These are phyloP conservation scores for Catharus bicknelli DNA, from an alignment of 2,113 vertebrate genomes.

Conservation along the genomic window DNA sequence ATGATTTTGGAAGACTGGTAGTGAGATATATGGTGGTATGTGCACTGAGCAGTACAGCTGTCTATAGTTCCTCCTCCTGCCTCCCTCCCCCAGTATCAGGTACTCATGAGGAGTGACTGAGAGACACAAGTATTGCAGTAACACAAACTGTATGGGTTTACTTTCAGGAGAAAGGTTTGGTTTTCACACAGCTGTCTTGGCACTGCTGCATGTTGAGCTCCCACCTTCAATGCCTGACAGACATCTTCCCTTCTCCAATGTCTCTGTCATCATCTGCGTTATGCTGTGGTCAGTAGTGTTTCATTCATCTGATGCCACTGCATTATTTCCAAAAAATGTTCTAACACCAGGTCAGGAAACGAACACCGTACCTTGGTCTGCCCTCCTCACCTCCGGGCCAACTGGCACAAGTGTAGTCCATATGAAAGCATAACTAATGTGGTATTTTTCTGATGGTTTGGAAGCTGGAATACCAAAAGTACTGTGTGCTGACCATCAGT, in stretches of 20 bases:
- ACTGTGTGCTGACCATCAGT: not conserved
- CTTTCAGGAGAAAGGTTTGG: constrained; percentile 22
- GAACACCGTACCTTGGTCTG: not conserved
- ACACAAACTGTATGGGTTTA: not conserved
- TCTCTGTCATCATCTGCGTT: not conserved
- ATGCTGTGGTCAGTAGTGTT: not conserved
- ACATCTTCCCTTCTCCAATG: not conserved
- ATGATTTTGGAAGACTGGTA: not conserved
- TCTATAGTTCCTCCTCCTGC: not conserved
- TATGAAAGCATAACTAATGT: not conserved
- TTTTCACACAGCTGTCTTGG: not conserved
- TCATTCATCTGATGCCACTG: not conserved
- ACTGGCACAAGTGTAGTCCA: not conserved
- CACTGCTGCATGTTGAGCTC: not conserved
- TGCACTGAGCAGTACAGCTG: not conserved
- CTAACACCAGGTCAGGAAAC: not conserved
- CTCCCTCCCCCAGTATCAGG: not conserved
- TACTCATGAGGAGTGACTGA: not conserved
- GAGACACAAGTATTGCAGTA: constrained; percentile 10
- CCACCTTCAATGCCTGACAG: not conserved
- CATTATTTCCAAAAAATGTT: not conserved
- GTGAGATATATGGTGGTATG: not conserved
- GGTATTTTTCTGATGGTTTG: not conserved
- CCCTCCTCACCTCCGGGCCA: constrained; percentile 2
- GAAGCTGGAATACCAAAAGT: not conserved